These are phyloP conservation scores for Phrynosoma platyrhinos DNA, from an alignment of 2,113 vertebrate species.

Conservation along the genomic window DNA sequence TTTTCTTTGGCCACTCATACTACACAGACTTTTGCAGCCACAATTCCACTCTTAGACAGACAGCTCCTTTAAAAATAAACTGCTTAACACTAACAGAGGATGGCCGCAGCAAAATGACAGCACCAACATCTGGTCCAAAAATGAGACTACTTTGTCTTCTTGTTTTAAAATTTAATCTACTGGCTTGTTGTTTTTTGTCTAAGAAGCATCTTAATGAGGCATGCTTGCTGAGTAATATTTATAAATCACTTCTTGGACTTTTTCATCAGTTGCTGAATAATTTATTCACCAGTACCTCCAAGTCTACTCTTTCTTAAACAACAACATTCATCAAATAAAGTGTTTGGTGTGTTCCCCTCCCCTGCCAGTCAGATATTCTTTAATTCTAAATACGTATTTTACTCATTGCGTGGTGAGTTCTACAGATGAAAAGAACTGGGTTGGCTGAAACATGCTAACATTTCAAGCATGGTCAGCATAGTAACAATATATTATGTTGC, in stretches of 20 bases:
- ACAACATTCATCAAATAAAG: constrained; percentile 3
- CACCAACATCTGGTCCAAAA: neutral
- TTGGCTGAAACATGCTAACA: constrained; percentile 21
- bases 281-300: constrained; percentile 31
- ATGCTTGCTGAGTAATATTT: neutral
- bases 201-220: constrained; percentile 24
- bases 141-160: constrained; percentile 15
- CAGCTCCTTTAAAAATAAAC: constrained; percentile 11
- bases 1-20: neutral
- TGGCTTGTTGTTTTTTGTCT: neutral
- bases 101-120: neutral
- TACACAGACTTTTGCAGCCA: neutral
- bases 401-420: constrained; percentile 6
- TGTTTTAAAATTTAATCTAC: constrained; percentile 14
- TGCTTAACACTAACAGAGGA: neutral
- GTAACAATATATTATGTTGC: constrained; percentile 23
- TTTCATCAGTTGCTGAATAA: constrained; percentile 14
- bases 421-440: neutral
- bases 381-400: neutral
- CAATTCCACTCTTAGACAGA: neutral
- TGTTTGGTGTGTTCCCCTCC: neutral
- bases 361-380: constrained; percentile 23
- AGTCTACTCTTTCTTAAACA: constrained; percentile 24
- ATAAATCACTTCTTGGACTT: constrained; percentile 2
- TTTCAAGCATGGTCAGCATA: constrained; percentile 22